These are phyloP conservation scores for Callyntrura sp. DNA, from an alignment of 2,888 invertebrate species.

Conservation along the genomic window DNA sequence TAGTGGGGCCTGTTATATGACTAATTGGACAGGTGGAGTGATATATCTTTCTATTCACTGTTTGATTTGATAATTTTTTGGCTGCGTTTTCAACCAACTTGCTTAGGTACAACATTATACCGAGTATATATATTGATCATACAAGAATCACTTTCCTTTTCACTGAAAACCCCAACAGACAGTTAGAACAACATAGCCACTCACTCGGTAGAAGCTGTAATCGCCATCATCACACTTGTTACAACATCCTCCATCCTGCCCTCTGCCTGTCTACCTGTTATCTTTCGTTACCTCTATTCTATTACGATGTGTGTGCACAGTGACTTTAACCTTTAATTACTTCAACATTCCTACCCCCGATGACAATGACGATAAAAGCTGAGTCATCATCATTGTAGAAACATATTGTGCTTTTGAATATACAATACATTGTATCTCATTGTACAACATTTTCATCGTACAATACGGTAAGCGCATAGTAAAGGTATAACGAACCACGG, in stretches of 20 bases:
- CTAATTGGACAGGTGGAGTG: slow-evolving; percentile 51
- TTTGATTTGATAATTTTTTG: slow-evolving; percentile 49
- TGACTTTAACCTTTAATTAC: slow-evolving; percentile 41
- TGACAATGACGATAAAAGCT: background rate
- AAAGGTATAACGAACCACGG: slow-evolving; percentile 20
- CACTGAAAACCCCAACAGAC: background rate
- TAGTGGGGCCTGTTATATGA: background rate
- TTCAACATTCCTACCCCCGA: background rate
- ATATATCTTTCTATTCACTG: background rate
- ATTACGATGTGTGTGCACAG: background rate
- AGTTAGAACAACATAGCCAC: background rate
- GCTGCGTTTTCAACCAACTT: background rate
- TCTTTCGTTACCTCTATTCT: too few species aligned
- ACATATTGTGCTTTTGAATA: too few species aligned
- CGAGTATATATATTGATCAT: background rate
- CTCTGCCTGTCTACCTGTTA: background rate
- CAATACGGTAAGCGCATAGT: background rate
- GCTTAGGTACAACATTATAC: background rate
- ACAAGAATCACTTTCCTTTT: slow-evolving; percentile 51
- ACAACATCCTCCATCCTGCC: slow-evolving; percentile 3
- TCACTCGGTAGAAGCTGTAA: slow-evolving; percentile 1
- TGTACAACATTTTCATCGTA: background rate
- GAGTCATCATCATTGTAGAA: background rate
- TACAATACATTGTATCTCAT: too few species aligned
- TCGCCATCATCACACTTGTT: slow-evolving; percentile 42